A percentile compares a stretch with the other conserved stretches of the same genome.
Conservation (phyloP, 2,797 vertebrate species). For the Rallus crepitans region DNA sequence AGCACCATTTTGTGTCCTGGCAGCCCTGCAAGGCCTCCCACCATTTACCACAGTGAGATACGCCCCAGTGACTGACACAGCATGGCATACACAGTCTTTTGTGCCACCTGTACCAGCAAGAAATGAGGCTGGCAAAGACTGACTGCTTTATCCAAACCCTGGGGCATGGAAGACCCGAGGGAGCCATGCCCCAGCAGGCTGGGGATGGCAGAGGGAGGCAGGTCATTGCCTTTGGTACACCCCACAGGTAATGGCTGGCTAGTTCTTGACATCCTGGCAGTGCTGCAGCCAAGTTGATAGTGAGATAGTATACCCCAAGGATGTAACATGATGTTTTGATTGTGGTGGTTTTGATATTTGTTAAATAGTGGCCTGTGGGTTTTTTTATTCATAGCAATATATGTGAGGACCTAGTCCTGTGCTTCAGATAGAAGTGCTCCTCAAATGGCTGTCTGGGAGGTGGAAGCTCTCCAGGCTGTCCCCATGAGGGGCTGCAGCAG, state of each 20-base stretch:
- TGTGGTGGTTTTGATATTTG: background rate
- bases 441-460: background rate
- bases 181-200: background rate
- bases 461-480: accelerated
- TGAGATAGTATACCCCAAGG: background rate
- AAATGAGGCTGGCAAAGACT: accelerated
- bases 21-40: background rate
- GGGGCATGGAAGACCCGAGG: accelerated
- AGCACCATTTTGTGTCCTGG: accelerated
- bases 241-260: accelerated
- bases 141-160: accelerated
- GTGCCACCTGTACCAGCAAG: background rate
- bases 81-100: background rate
- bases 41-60: accelerated
- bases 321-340: background rate
- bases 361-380: background rate
- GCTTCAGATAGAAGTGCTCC: background rate
- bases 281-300: background rate
- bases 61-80: accelerated
- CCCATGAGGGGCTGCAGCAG: accelerated
- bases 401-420: background rate
- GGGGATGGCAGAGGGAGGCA: background rate
- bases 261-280: background rate
- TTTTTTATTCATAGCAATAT: background rate
- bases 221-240: accelerated